Conservation (phyloP, 2,113 vertebrate genomes). For the Propithecus coquereli region DNA sequence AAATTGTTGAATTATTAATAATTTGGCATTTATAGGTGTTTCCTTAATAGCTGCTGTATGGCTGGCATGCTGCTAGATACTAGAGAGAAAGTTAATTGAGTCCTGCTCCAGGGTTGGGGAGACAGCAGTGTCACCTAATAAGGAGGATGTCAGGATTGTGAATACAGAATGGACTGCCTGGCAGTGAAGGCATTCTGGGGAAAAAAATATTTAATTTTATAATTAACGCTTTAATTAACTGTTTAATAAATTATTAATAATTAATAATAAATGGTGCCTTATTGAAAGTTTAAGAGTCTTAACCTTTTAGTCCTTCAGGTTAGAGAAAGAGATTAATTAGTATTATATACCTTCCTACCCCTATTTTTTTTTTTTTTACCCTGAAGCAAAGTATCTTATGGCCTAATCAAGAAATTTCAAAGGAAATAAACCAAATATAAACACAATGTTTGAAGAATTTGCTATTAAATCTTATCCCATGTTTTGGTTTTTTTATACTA, state of each 20-base stretch:
- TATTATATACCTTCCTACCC: background rate
- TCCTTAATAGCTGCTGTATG: background rate
- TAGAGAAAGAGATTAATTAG: background rate
- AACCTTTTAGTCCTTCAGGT: background rate
- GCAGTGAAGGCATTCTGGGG: background rate
- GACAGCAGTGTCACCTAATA: background rate
- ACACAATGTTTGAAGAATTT: background rate
- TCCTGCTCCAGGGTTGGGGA: background rate
- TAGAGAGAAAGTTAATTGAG: background rate
- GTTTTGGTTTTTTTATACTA: background rate
- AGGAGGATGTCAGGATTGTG: background rate
- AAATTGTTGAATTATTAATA: background rate
- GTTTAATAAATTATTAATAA: too few relatives aligned
- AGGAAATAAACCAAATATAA: background rate
- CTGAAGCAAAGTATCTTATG: background rate
- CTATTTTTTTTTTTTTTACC: background rate
- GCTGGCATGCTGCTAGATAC: background rate
- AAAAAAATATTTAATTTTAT: background rate
- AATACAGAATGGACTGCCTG: background rate
- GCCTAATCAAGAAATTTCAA: slow-evolving; percentile 28
- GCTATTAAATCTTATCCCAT: background rate
- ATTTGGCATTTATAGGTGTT: background rate
- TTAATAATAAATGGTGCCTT: background rate
- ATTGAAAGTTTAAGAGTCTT: background rate
- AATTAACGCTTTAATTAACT: too few relatives aligned